Base-by-base conservation (phyloP, 2,888 invertebrate species). In the Gnatocerus cornutus region DNA sequence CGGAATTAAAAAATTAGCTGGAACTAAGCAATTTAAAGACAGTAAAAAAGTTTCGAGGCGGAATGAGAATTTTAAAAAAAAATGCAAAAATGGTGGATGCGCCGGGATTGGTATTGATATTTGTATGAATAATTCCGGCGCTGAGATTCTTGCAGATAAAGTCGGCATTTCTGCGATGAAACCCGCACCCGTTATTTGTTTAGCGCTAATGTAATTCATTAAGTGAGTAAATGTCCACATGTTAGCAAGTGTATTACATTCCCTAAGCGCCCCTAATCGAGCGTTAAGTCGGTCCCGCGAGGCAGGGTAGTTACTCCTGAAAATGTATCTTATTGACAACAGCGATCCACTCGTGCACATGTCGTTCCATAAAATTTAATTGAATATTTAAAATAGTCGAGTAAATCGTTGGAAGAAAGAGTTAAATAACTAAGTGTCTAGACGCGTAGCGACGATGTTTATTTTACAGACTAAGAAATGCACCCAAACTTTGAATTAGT, bases 241-340 rank as follows among this genome's bases (percentile, higher is more conserved):
- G 83, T 82, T 82, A 79, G 81, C 82, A 80, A 83, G 82, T 83
- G 81, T 81, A 82, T 83, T 83, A 81, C 82, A 80, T 80, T 81
- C 83, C 83, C 82, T 78, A 80, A 82, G 82, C 83, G 81, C 79
- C 82, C 81, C 82, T 84, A 84, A 84, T 84, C 84, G 84, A 84
- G 80, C 84, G 84, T 82, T 83, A 84, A 84, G 83, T 79, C 80
- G 79, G 72, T 77, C 83, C 81, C 82, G 52, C 68, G 81, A 77
- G 82, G 80, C 73, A 73, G 81, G 79, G 79, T 77, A 79, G 77
- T 79, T 77, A 76, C 62, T 77, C 76, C 70, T 55, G 71, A 75
- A 74, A 76, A 69, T 72, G 66, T 64, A 68, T 72, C 73, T 73
- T 73, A 63, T 61, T 50, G 69, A 59, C 64, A 50, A 63, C 37